A percentile compares a stretch with the other conserved stretches of the same genome.
These are phyloP conservation scores for Synergus laeviventris DNA, from an alignment of 2,888 invertebrate genomes.

Conservation along the genomic window DNA sequence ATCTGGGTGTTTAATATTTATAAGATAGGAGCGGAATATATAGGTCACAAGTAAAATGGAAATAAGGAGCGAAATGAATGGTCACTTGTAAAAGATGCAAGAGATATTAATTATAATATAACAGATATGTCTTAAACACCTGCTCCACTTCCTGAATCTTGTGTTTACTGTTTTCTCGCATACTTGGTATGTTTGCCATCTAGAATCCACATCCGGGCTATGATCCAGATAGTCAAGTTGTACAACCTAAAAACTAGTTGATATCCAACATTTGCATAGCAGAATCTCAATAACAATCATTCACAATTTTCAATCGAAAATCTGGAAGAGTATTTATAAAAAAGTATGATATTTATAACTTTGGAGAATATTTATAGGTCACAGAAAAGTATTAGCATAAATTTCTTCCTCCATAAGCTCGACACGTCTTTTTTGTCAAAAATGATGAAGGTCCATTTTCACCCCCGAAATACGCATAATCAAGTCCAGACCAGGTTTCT, in stretches of 20 bases:
- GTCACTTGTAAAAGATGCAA: conserved; percentile 7
- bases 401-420: not conserved
- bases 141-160: conserved; percentile 32
- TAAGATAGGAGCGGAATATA: conserved; percentile 1
- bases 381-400: not conserved
- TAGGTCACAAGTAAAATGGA: conserved; percentile 6
- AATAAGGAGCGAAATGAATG: conserved; percentile 13
- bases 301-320: not conserved
- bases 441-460: conserved; percentile 33
- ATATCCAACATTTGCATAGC: not conserved
- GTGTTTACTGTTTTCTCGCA: conserved; percentile 29
- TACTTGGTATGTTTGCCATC: conserved; percentile 7
- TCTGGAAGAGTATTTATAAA: not conserved
- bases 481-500: conserved; percentile 42
- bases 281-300: not conserved
- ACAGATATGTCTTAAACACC: conserved; percentile 17
- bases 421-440: conserved; percentile 4
- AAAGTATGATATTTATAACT: not conserved
- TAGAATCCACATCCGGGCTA: conserved; percentile 35
- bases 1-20: not conserved
- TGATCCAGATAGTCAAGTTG: conserved; percentile 11
- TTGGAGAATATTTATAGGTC: not conserved
- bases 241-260: conserved; percentile 33
- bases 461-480: conserved; percentile 38
- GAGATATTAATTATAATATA: conserved; percentile 24